Conservation (phyloP, 2,113 vertebrate species). For the Hippocampus barbouri region DNA sequence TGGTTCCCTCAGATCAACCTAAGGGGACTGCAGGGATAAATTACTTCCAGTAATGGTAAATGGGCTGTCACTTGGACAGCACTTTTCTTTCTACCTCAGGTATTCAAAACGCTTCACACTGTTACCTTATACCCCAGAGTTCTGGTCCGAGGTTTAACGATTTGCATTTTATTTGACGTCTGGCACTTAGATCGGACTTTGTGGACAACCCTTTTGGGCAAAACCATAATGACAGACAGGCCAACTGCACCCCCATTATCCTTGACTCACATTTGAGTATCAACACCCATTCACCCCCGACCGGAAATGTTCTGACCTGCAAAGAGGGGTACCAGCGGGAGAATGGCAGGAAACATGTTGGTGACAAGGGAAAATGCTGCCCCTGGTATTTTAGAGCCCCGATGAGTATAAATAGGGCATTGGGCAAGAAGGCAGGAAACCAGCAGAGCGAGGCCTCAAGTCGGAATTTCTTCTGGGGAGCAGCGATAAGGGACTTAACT, state of each 20-base stretch:
- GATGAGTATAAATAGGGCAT: conserved; percentile 91
- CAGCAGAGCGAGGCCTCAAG: conserved; percentile 83
- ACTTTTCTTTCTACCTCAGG: too few species aligned
- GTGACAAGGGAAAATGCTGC: conserved; percentile 90
- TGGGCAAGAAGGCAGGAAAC: conserved; percentile 93
- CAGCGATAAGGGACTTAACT: conserved; percentile 90
- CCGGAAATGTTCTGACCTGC: conserved; percentile 68
- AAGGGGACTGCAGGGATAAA: not conserved
- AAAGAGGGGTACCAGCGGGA: conserved; percentile 65
- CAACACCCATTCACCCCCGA: conserved; percentile 33
- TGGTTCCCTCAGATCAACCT: not conserved
- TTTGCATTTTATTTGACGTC: not conserved
- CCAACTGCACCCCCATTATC: conserved; percentile 12
- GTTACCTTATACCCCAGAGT: too few species aligned
- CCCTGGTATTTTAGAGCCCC: conserved; percentile 79
- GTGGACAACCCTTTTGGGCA: not conserved
- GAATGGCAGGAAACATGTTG: conserved; percentile 80
- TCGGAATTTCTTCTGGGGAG: conserved; percentile 91
- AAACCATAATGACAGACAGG: conserved; percentile 2
- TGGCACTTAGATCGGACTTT: not conserved
- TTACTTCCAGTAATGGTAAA: not conserved
- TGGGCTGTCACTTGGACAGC: too few species aligned
- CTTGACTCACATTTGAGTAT: conserved; percentile 59
- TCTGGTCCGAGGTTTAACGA: too few species aligned
- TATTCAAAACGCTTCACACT: too few species aligned